Evolutionary conservation across 2,113 vertebrate species (phyloP).

Genomic region (Antigone vipio): DNA sequence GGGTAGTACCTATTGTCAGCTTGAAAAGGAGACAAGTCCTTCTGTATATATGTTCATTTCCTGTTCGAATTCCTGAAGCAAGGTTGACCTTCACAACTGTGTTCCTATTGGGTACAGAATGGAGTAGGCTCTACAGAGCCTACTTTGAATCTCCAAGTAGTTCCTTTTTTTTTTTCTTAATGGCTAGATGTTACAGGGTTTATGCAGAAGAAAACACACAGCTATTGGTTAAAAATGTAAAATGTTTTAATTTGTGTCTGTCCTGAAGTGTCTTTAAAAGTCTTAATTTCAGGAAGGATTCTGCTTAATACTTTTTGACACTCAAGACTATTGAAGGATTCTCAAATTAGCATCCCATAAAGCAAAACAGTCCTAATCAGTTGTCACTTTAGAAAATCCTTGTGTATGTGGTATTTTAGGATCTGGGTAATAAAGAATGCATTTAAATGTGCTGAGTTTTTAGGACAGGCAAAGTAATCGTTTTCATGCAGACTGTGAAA

Average conservation of each 20-base stretch:
- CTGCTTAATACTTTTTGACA: background rate
- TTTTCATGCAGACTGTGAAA: slow-evolving; percentile 24
- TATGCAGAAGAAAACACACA: background rate
- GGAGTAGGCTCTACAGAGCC: background rate
- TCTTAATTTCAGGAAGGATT: background rate
- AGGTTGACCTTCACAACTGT: background rate
- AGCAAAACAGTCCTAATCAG: background rate
- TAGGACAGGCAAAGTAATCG: background rate
- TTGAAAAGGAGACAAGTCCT: background rate
- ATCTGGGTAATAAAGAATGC: background rate
- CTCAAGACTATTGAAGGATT: background rate
- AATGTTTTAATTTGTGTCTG: background rate
- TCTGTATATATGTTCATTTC: background rate
- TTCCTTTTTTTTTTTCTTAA: background rate
- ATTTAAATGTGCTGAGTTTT: background rate
- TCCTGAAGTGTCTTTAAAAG: background rate
- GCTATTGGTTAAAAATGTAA: background rate
- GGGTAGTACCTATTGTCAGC: background rate
- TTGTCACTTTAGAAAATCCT: background rate
- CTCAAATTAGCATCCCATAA: background rate
- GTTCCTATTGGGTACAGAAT: background rate
- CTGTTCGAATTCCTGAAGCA: background rate
- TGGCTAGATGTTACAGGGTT: background rate
- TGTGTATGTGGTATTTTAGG: background rate
- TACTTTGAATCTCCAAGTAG: background rate